Percentiles rank a stretch among this genome's conserved stretches.
phyloP scores from a whole-genome alignment of 2,113 vertebrate species.

The Tragelaphus buxtoni region DNA sequence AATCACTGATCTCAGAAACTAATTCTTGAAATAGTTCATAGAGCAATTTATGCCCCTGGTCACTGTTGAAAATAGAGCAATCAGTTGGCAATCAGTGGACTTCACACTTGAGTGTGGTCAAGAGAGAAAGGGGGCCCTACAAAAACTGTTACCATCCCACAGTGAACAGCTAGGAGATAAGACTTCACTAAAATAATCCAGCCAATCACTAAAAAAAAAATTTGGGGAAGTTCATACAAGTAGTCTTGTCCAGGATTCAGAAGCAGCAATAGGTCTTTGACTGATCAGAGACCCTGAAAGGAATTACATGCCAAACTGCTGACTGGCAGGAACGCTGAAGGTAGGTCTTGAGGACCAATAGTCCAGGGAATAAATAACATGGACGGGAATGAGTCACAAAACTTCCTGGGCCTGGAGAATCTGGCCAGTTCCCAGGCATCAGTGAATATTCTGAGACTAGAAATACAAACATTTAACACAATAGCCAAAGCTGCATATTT shows the following conservation, averaged over 20 bases:
- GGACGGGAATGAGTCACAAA: background rate
- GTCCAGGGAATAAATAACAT: background rate
- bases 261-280: background rate
- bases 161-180: background rate
- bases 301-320: background rate
- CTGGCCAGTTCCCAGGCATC: background rate
- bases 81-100: too few relatives aligned
- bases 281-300: background rate
- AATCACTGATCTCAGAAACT: background rate
- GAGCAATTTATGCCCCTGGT: background rate
- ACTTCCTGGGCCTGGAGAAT: background rate
- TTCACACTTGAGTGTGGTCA: background rate
- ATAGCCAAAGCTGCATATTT: background rate
- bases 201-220: background rate
- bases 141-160: background rate
- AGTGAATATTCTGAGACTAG: background rate
- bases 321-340: background rate
- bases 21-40: background rate
- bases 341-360: background rate
- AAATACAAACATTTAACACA: background rate
- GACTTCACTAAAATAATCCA: background rate
- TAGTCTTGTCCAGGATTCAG: background rate
- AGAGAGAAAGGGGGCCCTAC: background rate
- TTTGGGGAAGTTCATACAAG: background rate
- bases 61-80: background rate